phyloP scores from a whole-genome alignment of 2,113 vertebrate species.

The Gymnorhina tibicen region DNA sequence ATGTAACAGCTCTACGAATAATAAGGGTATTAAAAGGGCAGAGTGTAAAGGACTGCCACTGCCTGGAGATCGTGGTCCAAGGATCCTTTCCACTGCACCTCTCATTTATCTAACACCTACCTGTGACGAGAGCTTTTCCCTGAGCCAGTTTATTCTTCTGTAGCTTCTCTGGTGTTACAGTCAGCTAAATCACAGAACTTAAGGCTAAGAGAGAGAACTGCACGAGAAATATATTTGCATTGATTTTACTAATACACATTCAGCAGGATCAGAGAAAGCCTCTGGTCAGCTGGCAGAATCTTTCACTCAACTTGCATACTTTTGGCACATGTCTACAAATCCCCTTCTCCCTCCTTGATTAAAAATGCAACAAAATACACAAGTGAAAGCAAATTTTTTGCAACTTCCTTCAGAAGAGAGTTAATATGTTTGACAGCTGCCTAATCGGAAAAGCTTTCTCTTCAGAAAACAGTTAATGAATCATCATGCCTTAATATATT shows the following conservation, averaged over 20 bases:
- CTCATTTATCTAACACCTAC: background rate
- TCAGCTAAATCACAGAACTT: background rate
- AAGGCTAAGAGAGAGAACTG: background rate
- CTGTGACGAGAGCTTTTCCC: background rate
- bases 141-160: background rate
- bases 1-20: background rate
- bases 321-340: background rate
- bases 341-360: background rate
- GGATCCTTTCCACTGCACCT: background rate
- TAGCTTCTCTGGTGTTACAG: background rate
- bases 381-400: background rate
- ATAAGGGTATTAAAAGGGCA: background rate
- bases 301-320: background rate
- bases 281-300: background rate
- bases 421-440: background rate
- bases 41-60: background rate
- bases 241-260: background rate
- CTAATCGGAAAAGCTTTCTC: background rate
- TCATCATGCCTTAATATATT: background rate
- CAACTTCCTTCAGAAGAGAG: background rate
- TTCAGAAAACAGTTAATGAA: background rate
- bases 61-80: background rate
- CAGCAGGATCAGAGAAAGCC: background rate
- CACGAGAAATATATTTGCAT: background rate
- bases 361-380: background rate